These are phyloP conservation scores for Drosophila recens DNA, from an alignment of 2,888 invertebrate species.

Conservation along the genomic window DNA sequence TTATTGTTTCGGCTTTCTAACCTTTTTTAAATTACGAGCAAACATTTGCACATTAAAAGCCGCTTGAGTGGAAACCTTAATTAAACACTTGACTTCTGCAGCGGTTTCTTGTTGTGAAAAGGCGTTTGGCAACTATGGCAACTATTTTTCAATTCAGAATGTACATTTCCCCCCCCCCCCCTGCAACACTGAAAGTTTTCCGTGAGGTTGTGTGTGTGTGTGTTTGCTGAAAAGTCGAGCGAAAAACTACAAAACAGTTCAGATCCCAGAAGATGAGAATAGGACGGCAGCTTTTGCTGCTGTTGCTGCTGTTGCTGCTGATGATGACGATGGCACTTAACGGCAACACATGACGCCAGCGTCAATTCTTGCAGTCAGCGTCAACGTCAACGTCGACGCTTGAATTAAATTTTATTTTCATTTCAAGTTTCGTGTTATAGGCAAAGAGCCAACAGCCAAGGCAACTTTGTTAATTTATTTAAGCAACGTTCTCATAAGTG, in stretches of 20 bases:
- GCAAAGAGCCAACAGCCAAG: slow-evolving; percentile 67
- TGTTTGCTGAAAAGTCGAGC: slow-evolving; percentile 31
- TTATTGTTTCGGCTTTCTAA: not conserved
- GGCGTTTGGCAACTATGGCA: slow-evolving; percentile 68
- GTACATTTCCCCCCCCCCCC: slow-evolving; percentile 21
- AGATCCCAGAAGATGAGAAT: slow-evolving; percentile 55
- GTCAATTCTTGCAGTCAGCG: slow-evolving; percentile 21
- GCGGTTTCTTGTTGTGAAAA: slow-evolving; percentile 40
- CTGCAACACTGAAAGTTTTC: slow-evolving; percentile 39
- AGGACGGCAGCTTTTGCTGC: slow-evolving; percentile 25
- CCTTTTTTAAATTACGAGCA: slow-evolving; percentile 55
- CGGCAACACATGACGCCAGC: slow-evolving; percentile 67
- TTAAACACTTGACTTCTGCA: slow-evolving; percentile 70
- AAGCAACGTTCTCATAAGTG: slow-evolving; percentile 63
- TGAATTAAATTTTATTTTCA: slow-evolving; percentile 75
- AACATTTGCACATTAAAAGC: slow-evolving; percentile 57
- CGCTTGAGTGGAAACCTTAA: slow-evolving; percentile 62
- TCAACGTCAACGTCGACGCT: slow-evolving; percentile 37
- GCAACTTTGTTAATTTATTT: slow-evolving; percentile 76
- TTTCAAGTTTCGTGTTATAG: slow-evolving; percentile 71
- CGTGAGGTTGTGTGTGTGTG: slow-evolving; percentile 19
- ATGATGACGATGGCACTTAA: slow-evolving; percentile 70
- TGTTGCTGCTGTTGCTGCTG: slow-evolving; percentile 25
- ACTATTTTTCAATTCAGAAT: slow-evolving; percentile 71
- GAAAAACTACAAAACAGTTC: slow-evolving; percentile 67